phyloP scores from a whole-genome alignment of 1,140 invertebrate species.

The Acromyrmex heyeri region DNA sequence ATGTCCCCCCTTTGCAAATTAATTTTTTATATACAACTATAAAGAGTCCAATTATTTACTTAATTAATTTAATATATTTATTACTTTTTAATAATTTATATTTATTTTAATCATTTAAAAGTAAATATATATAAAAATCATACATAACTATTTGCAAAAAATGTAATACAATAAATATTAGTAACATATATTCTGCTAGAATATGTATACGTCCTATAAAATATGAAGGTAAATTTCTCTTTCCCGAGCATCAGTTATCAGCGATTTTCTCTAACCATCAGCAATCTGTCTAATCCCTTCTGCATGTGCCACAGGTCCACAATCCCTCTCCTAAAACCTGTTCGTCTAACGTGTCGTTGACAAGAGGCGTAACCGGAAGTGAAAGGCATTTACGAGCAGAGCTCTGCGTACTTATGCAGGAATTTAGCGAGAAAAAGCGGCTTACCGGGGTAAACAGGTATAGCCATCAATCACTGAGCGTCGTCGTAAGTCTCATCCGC shows the following conservation, averaged over 20 bases:
- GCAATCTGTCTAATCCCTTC: background rate
- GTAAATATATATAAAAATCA: background rate
- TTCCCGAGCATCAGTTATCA: background rate
- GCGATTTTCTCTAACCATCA: background rate
- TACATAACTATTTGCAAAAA: background rate
- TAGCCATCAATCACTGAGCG: conserved; percentile 55
- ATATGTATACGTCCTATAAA: background rate
- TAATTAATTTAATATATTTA: too few species aligned
- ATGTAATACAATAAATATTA: background rate
- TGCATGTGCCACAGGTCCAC: too few species aligned
- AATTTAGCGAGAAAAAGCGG: conserved; percentile 55
- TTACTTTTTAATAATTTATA: background rate
- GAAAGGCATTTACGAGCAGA: conserved; percentile 29
- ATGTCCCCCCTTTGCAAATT: too few species aligned
- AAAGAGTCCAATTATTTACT: too few species aligned
- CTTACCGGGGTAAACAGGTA: conserved; percentile 53
- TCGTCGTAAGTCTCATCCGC: conserved; percentile 58
- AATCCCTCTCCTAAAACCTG: conserved; percentile 17
- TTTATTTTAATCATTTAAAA: background rate
- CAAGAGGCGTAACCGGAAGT: conserved; percentile 40
- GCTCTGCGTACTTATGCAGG: conserved; percentile 51
- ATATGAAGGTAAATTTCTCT: background rate
- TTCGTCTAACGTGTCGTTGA: conserved; percentile 43
- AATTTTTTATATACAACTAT: too few species aligned
- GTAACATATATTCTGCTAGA: background rate